These are phyloP conservation scores for Bergia puertoricense DNA, from an alignment of 92 coral and sea anemone genomes.

Conservation along the genomic window DNA sequence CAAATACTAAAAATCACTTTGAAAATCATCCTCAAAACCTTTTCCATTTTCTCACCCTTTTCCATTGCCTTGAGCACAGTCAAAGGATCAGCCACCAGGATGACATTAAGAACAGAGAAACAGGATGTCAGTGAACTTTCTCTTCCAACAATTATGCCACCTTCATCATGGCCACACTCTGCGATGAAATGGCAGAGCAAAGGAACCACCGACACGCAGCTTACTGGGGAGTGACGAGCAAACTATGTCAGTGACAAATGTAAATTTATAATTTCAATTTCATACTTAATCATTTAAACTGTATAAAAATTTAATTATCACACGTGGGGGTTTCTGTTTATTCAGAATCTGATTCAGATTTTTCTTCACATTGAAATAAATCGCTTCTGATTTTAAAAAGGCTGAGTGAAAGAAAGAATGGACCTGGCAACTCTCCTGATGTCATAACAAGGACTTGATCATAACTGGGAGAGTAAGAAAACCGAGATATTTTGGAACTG, in stretches of 20 bases:
- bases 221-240: constrained; percentile 40
- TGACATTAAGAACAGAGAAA: constrained; percentile 82
- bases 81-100: constrained; percentile 78
- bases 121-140: constrained; percentile 80
- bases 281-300: neutral
- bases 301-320: neutral
- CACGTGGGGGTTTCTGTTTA: too few relatives aligned
- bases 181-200: constrained; percentile 85
- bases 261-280: neutral
- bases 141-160: constrained; percentile 88
- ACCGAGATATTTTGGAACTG: too few relatives aligned
- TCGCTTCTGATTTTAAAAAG: too few relatives aligned
- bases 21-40: neutral
- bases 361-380: neutral
- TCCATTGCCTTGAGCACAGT: constrained; percentile 86
- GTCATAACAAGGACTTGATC: too few relatives aligned
- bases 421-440: neutral
- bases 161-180: constrained; percentile 94
- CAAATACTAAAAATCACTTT: neutral
- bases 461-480: too few relatives aligned
- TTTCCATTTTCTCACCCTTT: constrained; percentile 50
- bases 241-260: neutral
- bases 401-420: neutral
- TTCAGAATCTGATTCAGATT: neutral
- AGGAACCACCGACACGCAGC: constrained; percentile 74